Percentiles rank a stretch among this genome's conserved stretches.
Conservation (phyloP, 2,888 invertebrate species). For the Diarsia brunnea region DNA sequence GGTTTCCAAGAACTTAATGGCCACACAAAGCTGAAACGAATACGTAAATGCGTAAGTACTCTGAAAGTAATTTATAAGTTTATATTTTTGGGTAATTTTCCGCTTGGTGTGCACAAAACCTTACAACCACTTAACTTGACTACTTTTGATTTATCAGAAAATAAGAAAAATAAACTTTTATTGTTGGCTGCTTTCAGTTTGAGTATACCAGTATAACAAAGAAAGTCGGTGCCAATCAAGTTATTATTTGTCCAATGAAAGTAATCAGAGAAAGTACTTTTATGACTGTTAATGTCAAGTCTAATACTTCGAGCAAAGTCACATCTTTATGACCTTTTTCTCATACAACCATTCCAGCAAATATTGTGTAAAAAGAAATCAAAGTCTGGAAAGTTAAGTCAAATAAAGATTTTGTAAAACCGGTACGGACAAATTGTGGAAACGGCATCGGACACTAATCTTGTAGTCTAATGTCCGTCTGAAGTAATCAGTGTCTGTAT, state of each 20-base stretch:
- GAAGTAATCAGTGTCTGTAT: background rate
- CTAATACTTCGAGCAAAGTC: conserved; percentile 19
- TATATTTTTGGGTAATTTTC: background rate
- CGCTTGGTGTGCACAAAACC: background rate
- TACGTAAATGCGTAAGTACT: background rate
- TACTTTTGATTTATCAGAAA: conserved; percentile 56
- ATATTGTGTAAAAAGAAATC: background rate
- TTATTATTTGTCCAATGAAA: conserved; percentile 60
- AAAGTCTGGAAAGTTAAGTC: background rate
- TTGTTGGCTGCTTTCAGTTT: conserved; percentile 30
- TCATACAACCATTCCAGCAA: conserved; percentile 1
- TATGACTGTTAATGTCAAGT: conserved; percentile 47
- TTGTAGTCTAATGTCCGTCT: background rate
- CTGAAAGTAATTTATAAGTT: background rate
- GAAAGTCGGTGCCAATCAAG: conserved; percentile 63
- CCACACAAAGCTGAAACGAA: background rate
- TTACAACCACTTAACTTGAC: conserved; percentile 34
- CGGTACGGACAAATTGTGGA: background rate
- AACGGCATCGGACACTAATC: background rate
- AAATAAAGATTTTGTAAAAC: background rate
- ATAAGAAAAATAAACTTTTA: conserved; percentile 40
- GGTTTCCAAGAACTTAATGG: background rate
- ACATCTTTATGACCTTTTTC: conserved; percentile 22
- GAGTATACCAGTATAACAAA: conserved; percentile 41
- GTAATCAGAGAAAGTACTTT: conserved; percentile 65